Base-by-base conservation (phyloP, 2,113 vertebrate genomes). In the Pelvicachromis taeniatus region DNA sequence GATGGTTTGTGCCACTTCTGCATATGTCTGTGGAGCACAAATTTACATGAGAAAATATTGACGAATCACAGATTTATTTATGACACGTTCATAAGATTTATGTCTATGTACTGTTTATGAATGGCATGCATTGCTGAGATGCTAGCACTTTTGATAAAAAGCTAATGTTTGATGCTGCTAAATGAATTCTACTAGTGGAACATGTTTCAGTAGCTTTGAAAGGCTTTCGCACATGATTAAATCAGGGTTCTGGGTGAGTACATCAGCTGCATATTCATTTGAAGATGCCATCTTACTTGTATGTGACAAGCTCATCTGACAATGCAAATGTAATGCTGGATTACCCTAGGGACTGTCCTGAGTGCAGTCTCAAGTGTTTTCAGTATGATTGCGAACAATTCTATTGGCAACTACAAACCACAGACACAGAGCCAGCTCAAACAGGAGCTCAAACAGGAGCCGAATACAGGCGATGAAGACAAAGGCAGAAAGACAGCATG, bases 201-300 rank as follows among this genome's bases (percentile, higher is more conserved):
- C 19, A 13, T 19, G 1, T 65, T 65, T 21, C 59, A 38, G 59
- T 38, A 65, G 33, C 59, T 21, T 0, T 38, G 14, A 11, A 65
- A 38, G 38, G 35, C 4, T 21, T 40, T 23, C 35, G 11, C 61
- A 65, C n/a, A 40, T 23, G 40, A 38, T 65, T 40, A 40, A 65
- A 4, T 65, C 1, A 0, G n/a, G 61, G 21, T 21, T 23, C 61
- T 23, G 35, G 35, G 19, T 40, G 33, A 14, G n/a, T 3, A 40
- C 40, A 40, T 65, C 35, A 65, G 61, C n/a, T 65, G 35, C 61
- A 65, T 65, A 40, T 65, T 21, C n/a, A 65, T 23, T 21, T 40
- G 7, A 21, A 65, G 35, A 2, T 0, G 35, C 7, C 11, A 38
- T n/a, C 17, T 65, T 65, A 31, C 26, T 10, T 59, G 7, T 40